Percentiles rank a stretch among this genome's conserved stretches.
Evolutionary conservation across 2,888 invertebrate species (phyloP).

Genomic region (Sinopyrophorus schimmeli): DNA sequence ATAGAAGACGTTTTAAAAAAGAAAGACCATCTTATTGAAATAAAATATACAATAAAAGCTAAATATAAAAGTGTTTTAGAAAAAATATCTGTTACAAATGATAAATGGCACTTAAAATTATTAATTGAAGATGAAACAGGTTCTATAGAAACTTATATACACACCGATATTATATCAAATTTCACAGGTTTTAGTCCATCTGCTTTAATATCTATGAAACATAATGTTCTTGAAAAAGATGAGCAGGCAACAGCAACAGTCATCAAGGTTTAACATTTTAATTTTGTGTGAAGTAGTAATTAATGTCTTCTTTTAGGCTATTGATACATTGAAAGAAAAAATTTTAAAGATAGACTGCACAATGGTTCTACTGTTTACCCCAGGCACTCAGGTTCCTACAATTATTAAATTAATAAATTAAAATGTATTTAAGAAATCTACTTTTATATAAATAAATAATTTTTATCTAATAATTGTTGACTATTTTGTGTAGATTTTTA

Average conservation of each 20-base stretch:
- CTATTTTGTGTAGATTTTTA: too few species aligned
- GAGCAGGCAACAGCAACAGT: constrained; percentile 36
- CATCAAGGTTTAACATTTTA: constrained; percentile 35
- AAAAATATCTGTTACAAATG: constrained; percentile 60
- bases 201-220: constrained; percentile 34
- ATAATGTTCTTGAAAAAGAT: constrained; percentile 35
- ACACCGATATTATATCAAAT: constrained; percentile 60
- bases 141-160: constrained; percentile 60
- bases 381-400: constrained; percentile 38
- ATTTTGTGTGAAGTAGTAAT: neutral
- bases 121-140: constrained; percentile 63
- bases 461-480: too few species aligned
- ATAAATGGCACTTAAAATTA: constrained; percentile 62
- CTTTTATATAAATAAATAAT: too few species aligned
- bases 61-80: constrained; percentile 61
- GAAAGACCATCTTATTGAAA: constrained; percentile 49
- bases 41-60: constrained; percentile 61
- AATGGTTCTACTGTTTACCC: constrained; percentile 44
- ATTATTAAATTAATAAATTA: constrained; percentile 37
- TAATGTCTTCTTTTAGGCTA: constrained; percentile 38
- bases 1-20: constrained; percentile 40
- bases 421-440: too few species aligned
- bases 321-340: constrained; percentile 42
- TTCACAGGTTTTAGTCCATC: constrained; percentile 58
- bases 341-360: constrained; percentile 42